phyloP scores from a whole-genome alignment of 2,797 vertebrate genomes.

The Chrysocyon brachyurus region DNA sequence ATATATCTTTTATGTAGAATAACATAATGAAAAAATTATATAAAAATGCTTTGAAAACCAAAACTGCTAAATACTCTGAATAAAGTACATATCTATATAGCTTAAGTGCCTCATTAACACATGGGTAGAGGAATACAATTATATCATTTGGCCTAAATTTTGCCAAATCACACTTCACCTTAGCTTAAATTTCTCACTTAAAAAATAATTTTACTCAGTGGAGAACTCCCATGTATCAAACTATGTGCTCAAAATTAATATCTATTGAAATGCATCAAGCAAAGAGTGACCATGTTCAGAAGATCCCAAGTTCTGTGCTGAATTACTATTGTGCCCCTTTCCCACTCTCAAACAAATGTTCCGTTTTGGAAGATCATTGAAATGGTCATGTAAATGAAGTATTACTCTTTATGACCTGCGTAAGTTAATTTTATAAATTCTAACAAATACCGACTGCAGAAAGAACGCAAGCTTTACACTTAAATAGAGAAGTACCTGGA shows the following conservation, averaged over 20 bases:
- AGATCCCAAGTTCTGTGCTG: not conserved
- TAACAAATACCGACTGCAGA: not conserved
- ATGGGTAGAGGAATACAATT: not conserved
- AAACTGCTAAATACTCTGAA: not conserved
- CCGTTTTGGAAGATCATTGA: not conserved
- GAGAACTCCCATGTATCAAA: not conserved
- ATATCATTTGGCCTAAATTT: not conserved
- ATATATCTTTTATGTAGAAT: not conserved
- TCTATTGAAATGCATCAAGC: not conserved
- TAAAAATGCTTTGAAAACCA: not conserved
- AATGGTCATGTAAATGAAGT: not conserved
- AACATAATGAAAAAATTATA: not conserved
- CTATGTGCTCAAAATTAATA: not conserved
- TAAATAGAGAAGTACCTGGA: slow-evolving; percentile 89
- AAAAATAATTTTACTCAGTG: not conserved
- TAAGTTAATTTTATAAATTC: not conserved
- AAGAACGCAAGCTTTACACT: not conserved
- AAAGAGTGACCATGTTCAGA: not conserved
- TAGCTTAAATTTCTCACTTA: not conserved
- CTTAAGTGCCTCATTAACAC: not conserved
- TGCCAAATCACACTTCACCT: not conserved
- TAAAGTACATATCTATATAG: not conserved
- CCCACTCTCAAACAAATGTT: not conserved
- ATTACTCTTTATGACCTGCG: not conserved
- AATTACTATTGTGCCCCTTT: not conserved